Conservation (phyloP, 2,888 invertebrate genomes). For the Bhutanitis thaidina region DNA sequence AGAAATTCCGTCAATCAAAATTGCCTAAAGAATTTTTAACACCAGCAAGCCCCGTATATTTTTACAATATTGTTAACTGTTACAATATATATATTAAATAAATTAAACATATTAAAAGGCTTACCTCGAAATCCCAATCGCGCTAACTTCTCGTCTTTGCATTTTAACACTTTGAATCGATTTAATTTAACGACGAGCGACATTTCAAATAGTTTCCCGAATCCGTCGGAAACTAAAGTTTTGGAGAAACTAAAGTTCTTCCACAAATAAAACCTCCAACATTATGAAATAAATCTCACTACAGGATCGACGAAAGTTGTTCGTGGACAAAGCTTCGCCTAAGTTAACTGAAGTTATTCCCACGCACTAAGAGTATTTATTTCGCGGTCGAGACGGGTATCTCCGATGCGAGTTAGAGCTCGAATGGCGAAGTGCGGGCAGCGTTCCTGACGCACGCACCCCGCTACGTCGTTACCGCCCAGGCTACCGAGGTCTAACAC, state of each 20-base stretch:
- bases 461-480: slow-evolving; percentile 11
- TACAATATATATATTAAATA: background rate
- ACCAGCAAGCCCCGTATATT: too few relatives aligned
- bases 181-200: slow-evolving; percentile 84
- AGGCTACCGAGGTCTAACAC: slow-evolving; percentile 3
- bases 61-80: background rate
- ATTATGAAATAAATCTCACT: background rate
- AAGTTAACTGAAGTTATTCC: slow-evolving; percentile 19
- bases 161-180: slow-evolving; percentile 84
- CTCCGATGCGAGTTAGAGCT: slow-evolving; percentile 15
- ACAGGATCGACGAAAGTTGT: background rate
- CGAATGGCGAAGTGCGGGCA: slow-evolving; percentile 42
- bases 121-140: slow-evolving; percentile 89
- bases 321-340: slow-evolving; percentile 1
- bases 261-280: background rate
- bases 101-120: slow-evolving; percentile 31
- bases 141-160: slow-evolving; percentile 83
- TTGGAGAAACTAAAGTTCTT: background rate
- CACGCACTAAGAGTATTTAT: background rate
- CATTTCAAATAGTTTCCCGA: slow-evolving; percentile 62
- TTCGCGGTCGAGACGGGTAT: background rate
- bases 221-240: slow-evolving; percentile 4
- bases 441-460: slow-evolving; percentile 20
- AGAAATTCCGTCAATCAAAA: too few relatives aligned
- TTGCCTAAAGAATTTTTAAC: too few relatives aligned